Evolutionary conservation across 2,113 vertebrate species (phyloP).

Genomic region (Phaetusa simplex): DNA sequence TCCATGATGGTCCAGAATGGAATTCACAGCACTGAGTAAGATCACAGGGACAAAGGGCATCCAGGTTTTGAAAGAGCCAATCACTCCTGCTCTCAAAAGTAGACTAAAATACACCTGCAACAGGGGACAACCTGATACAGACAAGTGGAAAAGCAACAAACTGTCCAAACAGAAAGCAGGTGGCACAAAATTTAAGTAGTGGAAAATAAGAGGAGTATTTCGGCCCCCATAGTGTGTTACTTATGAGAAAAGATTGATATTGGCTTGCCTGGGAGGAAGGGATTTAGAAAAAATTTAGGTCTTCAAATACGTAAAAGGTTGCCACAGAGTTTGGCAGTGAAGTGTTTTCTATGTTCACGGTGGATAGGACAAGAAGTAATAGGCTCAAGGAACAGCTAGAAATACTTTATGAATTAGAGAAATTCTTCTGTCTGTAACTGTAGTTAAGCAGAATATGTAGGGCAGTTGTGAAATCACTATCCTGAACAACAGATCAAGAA

Average conservation of each 20-base stretch:
- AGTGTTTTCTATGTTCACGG: not conserved
- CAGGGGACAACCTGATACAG: not conserved
- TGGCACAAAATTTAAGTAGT: not conserved
- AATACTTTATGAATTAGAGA: not conserved
- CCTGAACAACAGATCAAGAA: not conserved
- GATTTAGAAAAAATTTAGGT: not conserved
- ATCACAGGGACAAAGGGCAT: not conserved
- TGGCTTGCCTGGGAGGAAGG: not conserved
- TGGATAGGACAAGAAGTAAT: not conserved
- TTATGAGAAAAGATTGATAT: not conserved
- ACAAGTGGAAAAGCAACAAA: not conserved
- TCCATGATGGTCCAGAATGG: not conserved
- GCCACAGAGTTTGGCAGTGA: not conserved
- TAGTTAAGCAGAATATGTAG: not conserved
- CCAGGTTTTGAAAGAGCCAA: not conserved
- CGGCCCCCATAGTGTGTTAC: fast-evolving
- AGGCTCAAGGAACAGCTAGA: not conserved
- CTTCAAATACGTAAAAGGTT: not conserved
- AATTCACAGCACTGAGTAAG: not conserved
- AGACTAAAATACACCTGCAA: not conserved
- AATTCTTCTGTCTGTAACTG: not conserved
- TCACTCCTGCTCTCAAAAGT: not conserved
- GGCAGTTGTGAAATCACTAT: not conserved
- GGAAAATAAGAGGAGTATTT: not conserved
- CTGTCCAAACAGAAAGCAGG: not conserved